phyloP scores from a whole-genome alignment of 2,888 invertebrate genomes.

The Netelia melanura region DNA sequence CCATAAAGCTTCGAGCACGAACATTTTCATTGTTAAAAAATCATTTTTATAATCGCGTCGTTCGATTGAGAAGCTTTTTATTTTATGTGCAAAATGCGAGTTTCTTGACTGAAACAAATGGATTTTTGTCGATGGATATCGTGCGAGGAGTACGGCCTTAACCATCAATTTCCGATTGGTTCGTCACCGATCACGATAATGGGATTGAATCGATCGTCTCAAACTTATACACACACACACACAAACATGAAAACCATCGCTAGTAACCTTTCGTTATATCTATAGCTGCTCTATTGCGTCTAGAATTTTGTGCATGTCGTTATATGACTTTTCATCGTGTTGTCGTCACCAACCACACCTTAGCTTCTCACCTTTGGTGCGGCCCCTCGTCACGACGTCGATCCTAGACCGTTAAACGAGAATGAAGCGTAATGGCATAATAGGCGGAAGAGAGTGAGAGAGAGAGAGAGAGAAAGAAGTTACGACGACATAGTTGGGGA shows the following conservation, averaged over 20 bases:
- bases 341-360: constrained; percentile 77
- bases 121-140: constrained; percentile 19
- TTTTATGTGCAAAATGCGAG: not conserved
- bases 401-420: constrained; percentile 77
- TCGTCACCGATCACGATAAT: constrained; percentile 58
- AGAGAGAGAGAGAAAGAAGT: not conserved
- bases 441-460: constrained; percentile 65
- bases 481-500: constrained; percentile 8
- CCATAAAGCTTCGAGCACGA: not conserved
- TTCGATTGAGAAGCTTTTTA: not conserved
- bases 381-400: constrained; percentile 62
- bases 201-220: constrained; percentile 79
- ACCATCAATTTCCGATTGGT: constrained; percentile 84
- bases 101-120: not conserved
- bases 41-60: not conserved
- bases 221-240: constrained; percentile 73
- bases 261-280: not conserved
- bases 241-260: constrained; percentile 19
- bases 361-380: constrained; percentile 63
- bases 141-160: constrained; percentile 61
- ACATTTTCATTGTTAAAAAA: not conserved
- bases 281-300: constrained; percentile 38
- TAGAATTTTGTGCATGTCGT: constrained; percentile 60
- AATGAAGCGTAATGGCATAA: constrained; percentile 81
- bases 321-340: constrained; percentile 78